Evolutionary conservation across 2,113 vertebrate species (phyloP).

Genomic region (Vicugna pacos): DNA sequence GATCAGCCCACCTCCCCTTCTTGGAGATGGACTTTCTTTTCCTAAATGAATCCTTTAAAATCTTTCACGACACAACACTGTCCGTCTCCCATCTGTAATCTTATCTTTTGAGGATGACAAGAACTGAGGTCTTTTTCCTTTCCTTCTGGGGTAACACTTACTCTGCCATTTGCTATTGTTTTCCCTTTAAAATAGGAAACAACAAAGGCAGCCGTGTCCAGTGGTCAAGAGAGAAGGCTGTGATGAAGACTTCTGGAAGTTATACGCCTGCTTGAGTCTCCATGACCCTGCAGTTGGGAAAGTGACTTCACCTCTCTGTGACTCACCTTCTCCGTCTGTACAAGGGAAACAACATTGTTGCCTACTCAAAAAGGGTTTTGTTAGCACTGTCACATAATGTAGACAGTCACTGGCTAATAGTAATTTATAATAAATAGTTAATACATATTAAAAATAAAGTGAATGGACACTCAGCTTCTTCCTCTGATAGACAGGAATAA

Average conservation of each 20-base stretch:
- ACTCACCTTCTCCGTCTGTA: background rate
- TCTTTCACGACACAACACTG: too few species aligned
- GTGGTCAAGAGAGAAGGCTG: background rate
- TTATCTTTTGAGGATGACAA: too few species aligned
- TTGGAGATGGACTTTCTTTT: too few species aligned
- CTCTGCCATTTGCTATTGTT: background rate
- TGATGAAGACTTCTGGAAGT: background rate
- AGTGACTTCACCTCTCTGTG: background rate
- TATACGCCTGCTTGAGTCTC: background rate
- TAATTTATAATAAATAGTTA: background rate
- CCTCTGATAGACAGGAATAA: background rate
- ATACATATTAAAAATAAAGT: background rate
- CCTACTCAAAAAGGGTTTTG: background rate
- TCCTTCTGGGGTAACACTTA: background rate
- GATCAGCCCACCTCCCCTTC: too few species aligned
- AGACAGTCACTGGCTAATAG: background rate
- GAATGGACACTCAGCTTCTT: background rate
- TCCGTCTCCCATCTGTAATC: too few species aligned
- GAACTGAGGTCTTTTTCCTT: too few species aligned
- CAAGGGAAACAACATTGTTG: background rate
- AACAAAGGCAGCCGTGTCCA: background rate
- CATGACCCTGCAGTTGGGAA: background rate
- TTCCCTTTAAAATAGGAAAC: background rate
- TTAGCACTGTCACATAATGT: background rate
- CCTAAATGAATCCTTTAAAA: too few species aligned